phyloP scores from a whole-genome alignment of 2,888 invertebrate genomes.

The Rosalia funebris region DNA sequence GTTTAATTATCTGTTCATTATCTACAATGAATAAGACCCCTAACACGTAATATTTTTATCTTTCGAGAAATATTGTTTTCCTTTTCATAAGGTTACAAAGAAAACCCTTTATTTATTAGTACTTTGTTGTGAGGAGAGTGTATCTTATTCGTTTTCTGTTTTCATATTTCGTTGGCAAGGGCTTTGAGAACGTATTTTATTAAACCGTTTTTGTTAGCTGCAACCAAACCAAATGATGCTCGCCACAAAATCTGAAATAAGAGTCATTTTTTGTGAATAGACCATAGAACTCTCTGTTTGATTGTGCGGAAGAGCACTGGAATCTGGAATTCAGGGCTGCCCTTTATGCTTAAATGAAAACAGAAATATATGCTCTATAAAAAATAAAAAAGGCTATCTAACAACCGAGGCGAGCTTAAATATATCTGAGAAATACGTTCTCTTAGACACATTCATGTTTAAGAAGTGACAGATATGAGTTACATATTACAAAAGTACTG shows the following conservation, averaged over 20 bases:
- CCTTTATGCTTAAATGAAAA: slow-evolving; percentile 16
- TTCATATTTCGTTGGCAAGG: neutral
- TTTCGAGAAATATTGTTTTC: too few relatives aligned
- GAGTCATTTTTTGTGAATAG: slow-evolving; percentile 14
- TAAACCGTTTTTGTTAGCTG: neutral
- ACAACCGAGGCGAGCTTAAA: slow-evolving; percentile 10
- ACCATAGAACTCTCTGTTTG: neutral
- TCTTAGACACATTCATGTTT: slow-evolving; percentile 17
- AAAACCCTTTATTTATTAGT: neutral
- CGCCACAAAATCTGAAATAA: neutral
- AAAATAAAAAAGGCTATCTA: slow-evolving; percentile 2
- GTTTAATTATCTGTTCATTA: neutral
- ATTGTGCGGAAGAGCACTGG: slow-evolving; percentile 2
- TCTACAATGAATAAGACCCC: neutral
- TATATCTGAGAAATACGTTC: slow-evolving; percentile 12
- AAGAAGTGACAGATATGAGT: slow-evolving; percentile 3
- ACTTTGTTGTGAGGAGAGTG: neutral
- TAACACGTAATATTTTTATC: neutral
- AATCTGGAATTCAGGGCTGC: neutral
- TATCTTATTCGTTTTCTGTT: neutral
- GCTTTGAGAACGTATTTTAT: neutral
- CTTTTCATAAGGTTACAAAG: neutral
- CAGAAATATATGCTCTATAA: slow-evolving; percentile 6
- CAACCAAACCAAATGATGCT: slow-evolving; percentile 12
- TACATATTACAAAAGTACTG: slow-evolving; percentile 12